Evolutionary conservation across 2,797 vertebrate species (phyloP).

Genomic region (Chelon labrosus): DNA sequence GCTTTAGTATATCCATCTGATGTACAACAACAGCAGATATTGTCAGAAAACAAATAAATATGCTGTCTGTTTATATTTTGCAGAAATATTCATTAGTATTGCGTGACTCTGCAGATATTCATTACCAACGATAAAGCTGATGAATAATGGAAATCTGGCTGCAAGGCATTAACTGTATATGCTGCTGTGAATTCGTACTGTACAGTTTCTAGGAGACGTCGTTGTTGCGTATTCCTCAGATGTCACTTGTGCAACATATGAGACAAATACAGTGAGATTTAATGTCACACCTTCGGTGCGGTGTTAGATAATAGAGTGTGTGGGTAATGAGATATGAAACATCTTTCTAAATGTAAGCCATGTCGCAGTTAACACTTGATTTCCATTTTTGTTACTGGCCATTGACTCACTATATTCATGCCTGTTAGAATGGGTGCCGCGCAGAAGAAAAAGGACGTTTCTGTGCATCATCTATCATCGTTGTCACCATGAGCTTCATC

Average conservation of each 20-base stretch:
- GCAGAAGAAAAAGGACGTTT: neutral
- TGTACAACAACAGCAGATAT: neutral
- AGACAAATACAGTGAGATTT: slow-evolving; percentile 24
- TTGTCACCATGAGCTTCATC: slow-evolving; percentile 35
- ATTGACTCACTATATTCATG: slow-evolving; percentile 29
- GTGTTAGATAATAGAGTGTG: slow-evolving; percentile 34
- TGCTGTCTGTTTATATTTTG: neutral
- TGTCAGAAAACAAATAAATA: neutral
- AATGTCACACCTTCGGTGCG: slow-evolving; percentile 51
- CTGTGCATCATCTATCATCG: slow-evolving; percentile 46
- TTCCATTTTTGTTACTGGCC: slow-evolving; percentile 41
- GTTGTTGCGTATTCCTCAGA: neutral
- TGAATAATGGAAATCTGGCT: neutral
- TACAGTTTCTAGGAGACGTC: neutral
- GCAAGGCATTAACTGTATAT: neutral
- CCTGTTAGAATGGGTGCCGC: neutral
- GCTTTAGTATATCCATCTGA: neutral
- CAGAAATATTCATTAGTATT: neutral
- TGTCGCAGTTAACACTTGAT: slow-evolving; percentile 24
- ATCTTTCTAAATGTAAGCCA: slow-evolving; percentile 25
- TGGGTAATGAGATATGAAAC: slow-evolving; percentile 66
- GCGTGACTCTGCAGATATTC: neutral
- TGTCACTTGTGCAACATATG: slow-evolving; percentile 11
- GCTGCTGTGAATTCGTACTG: neutral
- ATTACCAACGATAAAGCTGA: neutral